A percentile compares a stretch with the other conserved stretches of the same genome.
phyloP scores from a whole-genome alignment of 2,113 vertebrate genomes.

The Orthonyx spaldingii region DNA sequence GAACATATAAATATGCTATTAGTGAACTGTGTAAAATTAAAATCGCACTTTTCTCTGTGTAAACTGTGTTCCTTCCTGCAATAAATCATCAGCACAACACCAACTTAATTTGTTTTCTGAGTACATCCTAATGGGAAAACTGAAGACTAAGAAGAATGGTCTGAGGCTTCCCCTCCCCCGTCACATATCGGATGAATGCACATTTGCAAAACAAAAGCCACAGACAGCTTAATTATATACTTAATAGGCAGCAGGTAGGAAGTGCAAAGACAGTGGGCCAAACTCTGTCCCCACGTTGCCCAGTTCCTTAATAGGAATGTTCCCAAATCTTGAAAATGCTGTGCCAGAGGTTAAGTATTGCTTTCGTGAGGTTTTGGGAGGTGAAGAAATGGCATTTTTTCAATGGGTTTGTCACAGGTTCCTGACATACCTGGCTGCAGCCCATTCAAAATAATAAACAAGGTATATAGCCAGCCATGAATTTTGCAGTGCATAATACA shows the following conservation, averaged over 20 bases:
- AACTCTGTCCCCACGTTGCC: background rate
- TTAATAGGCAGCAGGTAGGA: background rate
- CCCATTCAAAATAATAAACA: background rate
- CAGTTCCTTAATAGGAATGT: background rate
- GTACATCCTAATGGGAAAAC: constrained; percentile 39
- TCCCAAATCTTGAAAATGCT: background rate
- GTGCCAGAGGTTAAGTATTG: background rate
- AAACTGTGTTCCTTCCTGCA: constrained; percentile 20
- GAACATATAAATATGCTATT: constrained; percentile 20
- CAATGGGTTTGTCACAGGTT: background rate
- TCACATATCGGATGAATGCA: background rate
- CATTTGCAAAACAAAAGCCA: constrained; percentile 21
- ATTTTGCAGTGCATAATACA: background rate
- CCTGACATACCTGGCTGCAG: background rate
- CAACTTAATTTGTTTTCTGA: constrained; percentile 48
- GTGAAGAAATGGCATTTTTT: background rate
- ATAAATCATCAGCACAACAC: constrained; percentile 46
- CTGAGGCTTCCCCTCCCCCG: background rate
- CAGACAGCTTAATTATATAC: background rate
- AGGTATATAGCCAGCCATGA: background rate
- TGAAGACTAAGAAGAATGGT: background rate
- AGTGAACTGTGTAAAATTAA: constrained; percentile 61
- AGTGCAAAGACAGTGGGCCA: background rate
- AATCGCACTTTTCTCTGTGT: constrained; percentile 33
- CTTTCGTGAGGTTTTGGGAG: background rate